A percentile compares a stretch with the other conserved stretches of the same genome.
Evolutionary conservation across 1,140 invertebrate genomes (phyloP).

Genomic region (Asobara japonica): DNA sequence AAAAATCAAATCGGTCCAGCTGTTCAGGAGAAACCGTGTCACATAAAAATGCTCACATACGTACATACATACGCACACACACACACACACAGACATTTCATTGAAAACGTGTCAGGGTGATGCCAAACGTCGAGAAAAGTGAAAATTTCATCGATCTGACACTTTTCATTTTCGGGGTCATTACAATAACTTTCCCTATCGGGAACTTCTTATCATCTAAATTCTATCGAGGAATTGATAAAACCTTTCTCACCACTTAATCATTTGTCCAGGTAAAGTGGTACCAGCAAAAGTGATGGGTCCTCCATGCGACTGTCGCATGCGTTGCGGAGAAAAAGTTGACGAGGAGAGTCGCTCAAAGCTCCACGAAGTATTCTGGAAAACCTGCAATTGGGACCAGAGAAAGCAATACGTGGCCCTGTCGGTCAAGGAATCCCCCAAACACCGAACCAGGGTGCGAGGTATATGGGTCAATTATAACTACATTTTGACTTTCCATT

Average conservation of each 20-base stretch:
- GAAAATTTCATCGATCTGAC: no score
- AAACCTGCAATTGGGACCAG: slow-evolving; percentile 47
- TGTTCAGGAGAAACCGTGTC: no score
- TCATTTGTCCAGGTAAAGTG: slow-evolving; percentile 41
- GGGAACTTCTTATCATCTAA: no score
- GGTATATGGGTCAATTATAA: no score
- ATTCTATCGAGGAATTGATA: slow-evolving; percentile 2
- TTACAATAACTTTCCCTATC: no score
- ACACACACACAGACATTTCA: no score
- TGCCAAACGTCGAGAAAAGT: no score
- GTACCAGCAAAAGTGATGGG: slow-evolving; percentile 50
- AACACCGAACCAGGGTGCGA: slow-evolving; percentile 43
- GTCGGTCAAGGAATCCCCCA: slow-evolving; percentile 47
- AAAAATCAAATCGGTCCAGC: no score
- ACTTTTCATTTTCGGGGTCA: no score
- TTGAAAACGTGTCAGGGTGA: no score
- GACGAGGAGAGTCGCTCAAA: slow-evolving; percentile 39
- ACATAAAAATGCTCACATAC: not conserved
- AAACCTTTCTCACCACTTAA: not conserved
- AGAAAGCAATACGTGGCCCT: slow-evolving; percentile 47
- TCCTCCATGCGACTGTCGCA: slow-evolving; percentile 43
- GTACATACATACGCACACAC: no score
- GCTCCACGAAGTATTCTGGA: slow-evolving; percentile 48
- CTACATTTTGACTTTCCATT: no score
- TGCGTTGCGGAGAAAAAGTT: slow-evolving; percentile 42